phyloP scores from a whole-genome alignment of 2,888 invertebrate genomes.

The Atrina japonica region DNA sequence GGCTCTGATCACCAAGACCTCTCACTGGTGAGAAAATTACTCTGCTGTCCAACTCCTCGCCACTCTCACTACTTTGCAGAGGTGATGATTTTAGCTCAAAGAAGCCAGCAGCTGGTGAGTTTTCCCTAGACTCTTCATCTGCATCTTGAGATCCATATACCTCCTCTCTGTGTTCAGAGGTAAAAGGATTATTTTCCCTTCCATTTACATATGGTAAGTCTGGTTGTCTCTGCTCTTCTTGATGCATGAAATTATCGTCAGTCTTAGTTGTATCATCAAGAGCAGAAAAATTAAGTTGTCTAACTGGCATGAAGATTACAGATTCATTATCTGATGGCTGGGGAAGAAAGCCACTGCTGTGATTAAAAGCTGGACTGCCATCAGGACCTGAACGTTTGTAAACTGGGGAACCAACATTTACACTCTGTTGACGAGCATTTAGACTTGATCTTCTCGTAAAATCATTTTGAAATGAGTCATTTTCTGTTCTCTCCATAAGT shows the following conservation, averaged over 20 bases:
- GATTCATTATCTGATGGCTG: slow-evolving; percentile 54
- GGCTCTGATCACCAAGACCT: slow-evolving; percentile 1
- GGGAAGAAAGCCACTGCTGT: slow-evolving; percentile 50
- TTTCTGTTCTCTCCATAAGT: background rate
- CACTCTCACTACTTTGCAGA: slow-evolving; percentile 31
- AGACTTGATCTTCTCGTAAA: background rate
- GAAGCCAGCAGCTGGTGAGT: slow-evolving; percentile 35
- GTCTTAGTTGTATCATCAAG: slow-evolving; percentile 58
- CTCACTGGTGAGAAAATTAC: slow-evolving; percentile 41
- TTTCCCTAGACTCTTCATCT: slow-evolving; percentile 27
- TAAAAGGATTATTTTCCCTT: background rate
- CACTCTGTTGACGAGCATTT: too few species aligned
- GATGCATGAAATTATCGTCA: slow-evolving; percentile 39
- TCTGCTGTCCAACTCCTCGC: slow-evolving; percentile 37
- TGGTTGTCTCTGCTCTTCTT: background rate
- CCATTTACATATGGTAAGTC: background rate
- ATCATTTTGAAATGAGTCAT: background rate
- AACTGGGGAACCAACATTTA: too few species aligned
- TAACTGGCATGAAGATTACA: slow-evolving; percentile 58
- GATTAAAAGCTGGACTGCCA: slow-evolving; percentile 59
- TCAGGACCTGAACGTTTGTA: slow-evolving; percentile 57
- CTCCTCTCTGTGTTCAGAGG: slow-evolving; percentile 20
- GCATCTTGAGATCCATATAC: slow-evolving; percentile 37
- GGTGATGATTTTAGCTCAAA: slow-evolving; percentile 38
- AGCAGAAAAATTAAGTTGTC: slow-evolving; percentile 59